Evolutionary conservation across 2,888 invertebrate genomes (phyloP).

Genomic region (Coenonympha arcania): DNA sequence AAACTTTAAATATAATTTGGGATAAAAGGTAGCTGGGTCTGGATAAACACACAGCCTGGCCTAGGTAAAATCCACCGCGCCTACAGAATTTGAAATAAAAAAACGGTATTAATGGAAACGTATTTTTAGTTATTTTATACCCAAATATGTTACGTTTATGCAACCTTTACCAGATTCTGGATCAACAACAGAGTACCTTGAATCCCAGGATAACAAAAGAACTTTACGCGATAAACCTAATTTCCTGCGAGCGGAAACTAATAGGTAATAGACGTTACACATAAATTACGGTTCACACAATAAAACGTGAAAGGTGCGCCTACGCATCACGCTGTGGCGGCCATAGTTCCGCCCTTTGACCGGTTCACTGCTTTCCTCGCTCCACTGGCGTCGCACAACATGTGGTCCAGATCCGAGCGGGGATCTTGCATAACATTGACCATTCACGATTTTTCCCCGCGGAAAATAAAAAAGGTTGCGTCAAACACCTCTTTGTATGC

Average conservation of each 20-base stretch:
- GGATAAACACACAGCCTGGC: too few relatives aligned
- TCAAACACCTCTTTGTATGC: neutral
- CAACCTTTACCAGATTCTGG: too few relatives aligned
- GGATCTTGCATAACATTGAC: constrained; percentile 50
- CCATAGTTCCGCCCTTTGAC: constrained; percentile 66
- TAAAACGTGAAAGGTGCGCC: constrained; percentile 52
- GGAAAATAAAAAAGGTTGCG: neutral
- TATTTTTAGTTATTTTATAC: too few relatives aligned
- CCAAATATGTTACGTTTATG: too few relatives aligned
- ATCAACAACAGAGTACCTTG: too few relatives aligned
- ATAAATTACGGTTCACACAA: constrained; percentile 40
- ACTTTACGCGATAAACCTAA: too few relatives aligned
- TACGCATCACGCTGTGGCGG: constrained; percentile 60
- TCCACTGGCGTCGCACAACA: constrained; percentile 49
- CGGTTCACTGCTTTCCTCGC: constrained; percentile 49
- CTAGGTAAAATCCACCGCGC: too few relatives aligned
- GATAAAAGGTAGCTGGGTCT: too few relatives aligned
- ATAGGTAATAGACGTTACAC: neutral
- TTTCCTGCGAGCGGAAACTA: neutral
- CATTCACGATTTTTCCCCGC: constrained; percentile 13
- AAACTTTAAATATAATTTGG: too few relatives aligned
- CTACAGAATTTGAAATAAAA: too few relatives aligned
- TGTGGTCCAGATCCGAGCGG: constrained; percentile 40
- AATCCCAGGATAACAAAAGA: too few relatives aligned
- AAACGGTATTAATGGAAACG: too few relatives aligned